Evolutionary conservation across 2,888 invertebrate species (phyloP), one percentile per base, ranked within the genome.

Genomic region (Prosapia bicincta): DNA sequence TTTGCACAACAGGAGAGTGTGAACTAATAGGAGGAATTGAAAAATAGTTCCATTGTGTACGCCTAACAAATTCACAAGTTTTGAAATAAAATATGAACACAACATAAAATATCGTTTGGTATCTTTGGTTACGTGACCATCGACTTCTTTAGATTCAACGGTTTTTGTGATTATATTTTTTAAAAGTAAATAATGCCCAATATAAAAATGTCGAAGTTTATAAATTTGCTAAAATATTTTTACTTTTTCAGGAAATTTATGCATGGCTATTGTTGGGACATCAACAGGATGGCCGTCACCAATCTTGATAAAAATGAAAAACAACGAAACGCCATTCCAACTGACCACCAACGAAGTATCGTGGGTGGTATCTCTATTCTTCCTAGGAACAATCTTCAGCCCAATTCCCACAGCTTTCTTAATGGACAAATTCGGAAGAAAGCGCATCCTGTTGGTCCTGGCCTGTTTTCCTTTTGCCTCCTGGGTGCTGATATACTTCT

Each of bases 341-440:
- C 77, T 81, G 76, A 78, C 73, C 28, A 74, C 78, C 2, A 76
- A 66, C 26, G 76, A 80, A 69, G 75, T 79, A 15, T 81, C 81
- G 0, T 81, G 81, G 81, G 80, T 81, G 79, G 79, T 81, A 1
- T 79, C 81, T 0, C 32, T 79, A 38, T 79, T 81, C 67, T 80
- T 81, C 71, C 73, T 81, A 26, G 81, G 81, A 1, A 81, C 81
- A 73, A 72, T 81, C 0, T 69, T 80, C 73, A 77, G 80, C 28
- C 80, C 81, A 0, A 71, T 81, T 30, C 81, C 81, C 1, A 76
- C 79, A 23, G 81, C 81, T 1, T 76, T 79, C 54, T 26, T 81
- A 28, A 80, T 80, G 79, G 81, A 81, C 30, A 20, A 26, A 65
- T 69, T 79, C 10, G 81, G 81, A 0, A 69, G 81, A 26, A 80